phyloP scores from a whole-genome alignment of 92 coral and sea anemone species.

The Montipora capitata region DNA sequence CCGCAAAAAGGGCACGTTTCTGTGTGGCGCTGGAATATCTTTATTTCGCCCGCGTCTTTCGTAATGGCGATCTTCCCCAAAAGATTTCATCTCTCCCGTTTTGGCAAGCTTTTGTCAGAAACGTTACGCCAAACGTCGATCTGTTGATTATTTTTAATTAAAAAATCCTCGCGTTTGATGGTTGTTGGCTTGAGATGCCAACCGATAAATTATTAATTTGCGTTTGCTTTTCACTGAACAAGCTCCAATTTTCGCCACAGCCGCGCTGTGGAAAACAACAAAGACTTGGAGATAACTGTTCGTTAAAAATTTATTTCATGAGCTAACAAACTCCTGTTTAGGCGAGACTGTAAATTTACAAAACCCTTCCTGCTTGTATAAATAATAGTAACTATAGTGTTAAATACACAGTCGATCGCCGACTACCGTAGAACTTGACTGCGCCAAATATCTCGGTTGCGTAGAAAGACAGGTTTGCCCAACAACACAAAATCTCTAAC shows the following conservation, averaged over 20 bases:
- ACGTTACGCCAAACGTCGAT: conserved; percentile 83
- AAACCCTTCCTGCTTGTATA: conserved; percentile 93
- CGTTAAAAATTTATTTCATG: conserved; percentile 96
- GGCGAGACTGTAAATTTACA: conserved; percentile 97
- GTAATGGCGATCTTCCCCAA: neutral
- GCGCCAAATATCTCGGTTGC: conserved; percentile 40
- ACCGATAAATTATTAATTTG: conserved; percentile 76
- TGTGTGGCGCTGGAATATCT: neutral
- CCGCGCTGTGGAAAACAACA: conserved; percentile 24
- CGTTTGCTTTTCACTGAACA: conserved; percentile 70
- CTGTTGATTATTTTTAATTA: conserved; percentile 88
- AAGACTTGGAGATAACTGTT: conserved; percentile 68
- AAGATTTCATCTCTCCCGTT: neutral
- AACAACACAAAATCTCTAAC: conserved; percentile 17
- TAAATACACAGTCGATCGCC: conserved; percentile 88
- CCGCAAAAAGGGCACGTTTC: conserved; percentile 2
- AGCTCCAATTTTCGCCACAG: conserved; percentile 39
- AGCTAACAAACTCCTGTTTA: conserved; percentile 93
- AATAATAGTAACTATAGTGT: conserved; percentile 89
- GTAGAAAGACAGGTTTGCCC: conserved; percentile 22
- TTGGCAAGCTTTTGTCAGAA: conserved; percentile 85
- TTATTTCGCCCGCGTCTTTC: neutral
- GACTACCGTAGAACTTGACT: conserved; percentile 24
- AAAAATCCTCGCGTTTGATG: conserved; percentile 75
- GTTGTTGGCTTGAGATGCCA: conserved; percentile 85